Percentiles rank a stretch among this genome's conserved stretches.
phyloP scores from a whole-genome alignment of 2,797 vertebrate species.

The Morelia viridis region DNA sequence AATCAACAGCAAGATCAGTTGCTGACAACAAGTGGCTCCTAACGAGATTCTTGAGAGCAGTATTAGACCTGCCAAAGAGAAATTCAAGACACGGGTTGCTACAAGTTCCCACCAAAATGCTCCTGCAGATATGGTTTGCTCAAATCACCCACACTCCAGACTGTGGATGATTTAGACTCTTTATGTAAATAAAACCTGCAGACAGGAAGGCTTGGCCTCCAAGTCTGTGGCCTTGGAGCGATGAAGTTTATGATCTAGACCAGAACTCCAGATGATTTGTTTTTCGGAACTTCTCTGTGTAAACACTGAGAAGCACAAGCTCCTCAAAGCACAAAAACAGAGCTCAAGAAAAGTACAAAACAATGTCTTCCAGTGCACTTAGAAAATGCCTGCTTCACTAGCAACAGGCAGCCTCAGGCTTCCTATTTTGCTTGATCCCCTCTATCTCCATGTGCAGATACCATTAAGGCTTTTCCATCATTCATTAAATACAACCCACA shows the following conservation, averaged over 20 bases:
- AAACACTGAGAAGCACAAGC: slow-evolving; percentile 36
- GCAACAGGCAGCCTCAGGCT: background rate
- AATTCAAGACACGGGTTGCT: background rate
- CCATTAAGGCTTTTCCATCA: background rate
- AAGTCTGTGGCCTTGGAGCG: background rate
- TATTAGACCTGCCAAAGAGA: no score
- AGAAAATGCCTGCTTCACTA: background rate
- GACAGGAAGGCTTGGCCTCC: slow-evolving; percentile 2
- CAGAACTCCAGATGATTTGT: slow-evolving; percentile 37
- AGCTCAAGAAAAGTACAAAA: slow-evolving; percentile 14
- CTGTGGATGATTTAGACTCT: background rate
- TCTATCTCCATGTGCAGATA: background rate
- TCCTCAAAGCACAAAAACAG: slow-evolving; percentile 28
- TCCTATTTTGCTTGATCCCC: background rate
- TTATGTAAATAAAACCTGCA: slow-evolving; percentile 43
- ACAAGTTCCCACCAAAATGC: background rate
- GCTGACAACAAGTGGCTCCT: background rate
- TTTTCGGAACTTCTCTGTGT: slow-evolving; percentile 17
- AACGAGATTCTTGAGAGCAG: no score
- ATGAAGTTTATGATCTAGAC: slow-evolving; percentile 31
- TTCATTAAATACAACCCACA: no score
- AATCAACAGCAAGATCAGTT: background rate
- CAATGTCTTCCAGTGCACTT: background rate
- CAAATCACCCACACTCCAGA: background rate
- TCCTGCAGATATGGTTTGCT: background rate